These are phyloP conservation scores for Boulengeromyrus knoepffleri DNA, from an alignment of 2,113 vertebrate genomes.

Conservation along the genomic window DNA sequence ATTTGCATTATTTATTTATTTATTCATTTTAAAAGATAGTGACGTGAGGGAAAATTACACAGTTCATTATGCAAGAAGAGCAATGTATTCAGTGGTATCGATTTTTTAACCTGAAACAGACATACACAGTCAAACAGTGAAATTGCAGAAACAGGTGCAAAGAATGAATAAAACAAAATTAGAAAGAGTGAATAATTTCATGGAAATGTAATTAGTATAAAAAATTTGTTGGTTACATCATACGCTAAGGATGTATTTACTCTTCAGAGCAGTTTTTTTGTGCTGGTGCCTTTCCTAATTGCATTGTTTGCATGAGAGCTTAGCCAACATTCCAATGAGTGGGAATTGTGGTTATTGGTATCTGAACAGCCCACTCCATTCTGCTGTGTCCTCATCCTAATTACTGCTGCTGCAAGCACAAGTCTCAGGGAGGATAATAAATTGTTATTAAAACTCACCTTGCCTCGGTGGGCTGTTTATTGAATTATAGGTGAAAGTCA, in stretches of 20 bases:
- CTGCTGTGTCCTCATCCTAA: constrained; percentile 21
- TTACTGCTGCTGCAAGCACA: constrained; percentile 36
- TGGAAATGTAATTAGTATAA: neutral
- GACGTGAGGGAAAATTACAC: neutral
- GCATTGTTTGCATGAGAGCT: neutral
- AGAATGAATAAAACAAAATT: neutral
- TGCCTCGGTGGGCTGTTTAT: constrained; percentile 39
- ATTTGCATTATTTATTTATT: neutral
- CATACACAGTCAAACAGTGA: neutral
- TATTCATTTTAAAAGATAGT: neutral
- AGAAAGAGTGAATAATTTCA: neutral
- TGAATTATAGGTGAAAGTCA: constrained; percentile 38
- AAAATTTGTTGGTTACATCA: neutral
- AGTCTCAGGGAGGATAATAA: constrained; percentile 28
- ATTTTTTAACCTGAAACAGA: neutral
- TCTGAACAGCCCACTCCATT: constrained; percentile 26
- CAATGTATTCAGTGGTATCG: neutral
- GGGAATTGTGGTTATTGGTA: neutral
- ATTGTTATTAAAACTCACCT: constrained; percentile 39
- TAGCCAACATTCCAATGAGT: neutral
- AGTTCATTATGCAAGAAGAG: neutral
- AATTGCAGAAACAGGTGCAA: neutral
- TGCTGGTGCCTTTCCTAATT: neutral
- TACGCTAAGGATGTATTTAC: neutral
- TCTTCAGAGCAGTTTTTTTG: neutral